phyloP scores from a whole-genome alignment of 2,797 vertebrate species.

The Antrozous pallidus region DNA sequence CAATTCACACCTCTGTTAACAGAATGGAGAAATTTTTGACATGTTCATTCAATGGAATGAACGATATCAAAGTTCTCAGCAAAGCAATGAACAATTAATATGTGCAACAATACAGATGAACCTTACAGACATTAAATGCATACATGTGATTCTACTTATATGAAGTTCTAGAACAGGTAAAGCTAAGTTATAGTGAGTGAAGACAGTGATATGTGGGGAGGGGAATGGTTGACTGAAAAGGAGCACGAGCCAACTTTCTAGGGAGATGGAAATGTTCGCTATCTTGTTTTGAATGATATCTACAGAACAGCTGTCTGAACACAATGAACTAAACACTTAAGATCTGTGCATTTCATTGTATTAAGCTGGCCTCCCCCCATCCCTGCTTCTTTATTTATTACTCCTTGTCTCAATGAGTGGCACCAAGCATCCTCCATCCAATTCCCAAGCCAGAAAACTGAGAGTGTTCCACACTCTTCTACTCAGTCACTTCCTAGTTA shows the following conservation, averaged over 20 bases:
- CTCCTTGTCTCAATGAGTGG: background rate
- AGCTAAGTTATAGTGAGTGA: background rate
- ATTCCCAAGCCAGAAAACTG: background rate
- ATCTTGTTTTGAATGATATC: background rate
- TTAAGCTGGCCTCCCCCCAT: background rate
- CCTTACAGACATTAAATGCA: background rate
- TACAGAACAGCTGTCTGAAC: background rate
- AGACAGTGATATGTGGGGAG: background rate
- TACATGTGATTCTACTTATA: background rate
- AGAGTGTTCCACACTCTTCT: background rate
- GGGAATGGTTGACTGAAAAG: background rate
- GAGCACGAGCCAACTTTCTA: background rate
- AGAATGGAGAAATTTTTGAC: background rate
- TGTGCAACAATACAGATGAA: rapidly evolving
- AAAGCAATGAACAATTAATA: background rate
- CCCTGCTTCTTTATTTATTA: background rate
- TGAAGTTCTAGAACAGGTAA: background rate
- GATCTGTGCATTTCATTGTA: background rate
- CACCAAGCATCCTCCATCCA: background rate
- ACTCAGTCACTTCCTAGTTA: background rate
- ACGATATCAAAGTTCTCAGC: background rate
- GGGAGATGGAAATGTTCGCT: background rate
- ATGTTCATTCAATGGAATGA: background rate
- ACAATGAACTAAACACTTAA: background rate
- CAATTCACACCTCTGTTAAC: background rate